Base-by-base conservation (phyloP, 2,888 invertebrate species). In the Ochlodes sylvanus region DNA sequence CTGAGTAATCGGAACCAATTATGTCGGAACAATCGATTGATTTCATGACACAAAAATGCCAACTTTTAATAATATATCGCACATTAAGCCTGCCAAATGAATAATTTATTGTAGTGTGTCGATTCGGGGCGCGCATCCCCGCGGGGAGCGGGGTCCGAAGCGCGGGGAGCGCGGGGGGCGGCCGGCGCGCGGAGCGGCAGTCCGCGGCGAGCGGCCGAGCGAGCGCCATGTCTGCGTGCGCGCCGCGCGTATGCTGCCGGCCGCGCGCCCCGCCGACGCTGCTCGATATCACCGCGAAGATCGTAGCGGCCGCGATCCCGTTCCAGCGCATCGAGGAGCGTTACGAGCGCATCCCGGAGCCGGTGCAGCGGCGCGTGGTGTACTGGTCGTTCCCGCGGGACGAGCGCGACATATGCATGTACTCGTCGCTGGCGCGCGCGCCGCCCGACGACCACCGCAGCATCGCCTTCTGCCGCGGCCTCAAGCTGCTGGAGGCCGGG, bases 371-470 rank as follows among this genome's bases (percentile, higher is more conserved):
- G 77, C 95, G 97, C 84, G 97, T 97, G 87, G 97, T 97, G 83
- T 97, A 95, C 94, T 97, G 97, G 97, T 97, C 97, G 75, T 97
- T 97, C 93, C 98, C 97, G 76, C 94, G 97, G 81, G 96, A 97
- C 86, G 97, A 97, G 90, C 94, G 96, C 83, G 97, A 97, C 93
- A 97, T 98, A 87, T 96, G 97, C 92, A 97, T 97, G 97, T 98
- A 98, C 93, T 97, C 97, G 78, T 97, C 97, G 77, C 94, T 97
- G 90, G 93, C 93, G 82, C 89, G 94, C 72, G 93, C 93, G 86
- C 93, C 94, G 73, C 92, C 94, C 77, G 94, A 94, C 84, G 97
- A 97, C 92, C 95, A 95, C 87, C 96, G 96, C 90, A 97, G 96
- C 94, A 94, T 97, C 84, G 97, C 97, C 83, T 97, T 97, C 94